These are phyloP conservation scores for Elysia chlorotica DNA, from an alignment of 1,140 invertebrate species.

Conservation along the genomic window DNA sequence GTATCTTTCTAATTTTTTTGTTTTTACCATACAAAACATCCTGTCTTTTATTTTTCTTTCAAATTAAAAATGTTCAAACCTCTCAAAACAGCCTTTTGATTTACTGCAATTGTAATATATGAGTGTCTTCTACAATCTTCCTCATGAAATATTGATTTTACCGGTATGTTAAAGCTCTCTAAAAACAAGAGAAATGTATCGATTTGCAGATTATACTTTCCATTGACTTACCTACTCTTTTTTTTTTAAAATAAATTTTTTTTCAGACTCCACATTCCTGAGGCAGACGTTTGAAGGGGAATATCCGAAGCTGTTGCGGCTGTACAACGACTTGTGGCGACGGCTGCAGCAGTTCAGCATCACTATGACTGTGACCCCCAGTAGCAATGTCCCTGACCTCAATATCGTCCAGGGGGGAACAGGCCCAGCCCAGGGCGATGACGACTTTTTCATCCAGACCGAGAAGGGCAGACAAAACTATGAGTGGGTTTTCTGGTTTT, in stretches of 20 bases:
- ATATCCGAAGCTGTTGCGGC: conserved; percentile 81
- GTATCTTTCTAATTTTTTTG: no score
- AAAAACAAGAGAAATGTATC: no score
- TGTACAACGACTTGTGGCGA: conserved; percentile 72
- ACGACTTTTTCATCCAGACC: conserved; percentile 43
- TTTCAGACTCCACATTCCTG: conserved; percentile 71
- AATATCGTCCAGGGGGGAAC: conserved; percentile 15
- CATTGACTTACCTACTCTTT: neutral
- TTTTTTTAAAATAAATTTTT: no score
- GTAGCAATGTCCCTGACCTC: conserved; percentile 16
- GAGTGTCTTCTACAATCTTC: no score
- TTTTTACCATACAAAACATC: no score
- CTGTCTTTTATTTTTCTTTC: no score
- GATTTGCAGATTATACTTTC: neutral
- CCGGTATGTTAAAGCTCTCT: no score
- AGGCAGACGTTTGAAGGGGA: conserved; percentile 87
- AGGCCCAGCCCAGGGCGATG: conserved; percentile 35
- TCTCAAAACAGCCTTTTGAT: no score
- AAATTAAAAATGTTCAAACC: no score
- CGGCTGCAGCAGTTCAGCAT: conserved; percentile 64
- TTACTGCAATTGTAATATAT: no score
- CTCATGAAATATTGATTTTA: no score
- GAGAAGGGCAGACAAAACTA: conserved; percentile 35
- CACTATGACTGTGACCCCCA: conserved; percentile 34
- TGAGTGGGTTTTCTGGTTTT: conserved; percentile 44